phyloP scores from a whole-genome alignment of 2,797 vertebrate species.

The Acrossocheilus fasciatus region DNA sequence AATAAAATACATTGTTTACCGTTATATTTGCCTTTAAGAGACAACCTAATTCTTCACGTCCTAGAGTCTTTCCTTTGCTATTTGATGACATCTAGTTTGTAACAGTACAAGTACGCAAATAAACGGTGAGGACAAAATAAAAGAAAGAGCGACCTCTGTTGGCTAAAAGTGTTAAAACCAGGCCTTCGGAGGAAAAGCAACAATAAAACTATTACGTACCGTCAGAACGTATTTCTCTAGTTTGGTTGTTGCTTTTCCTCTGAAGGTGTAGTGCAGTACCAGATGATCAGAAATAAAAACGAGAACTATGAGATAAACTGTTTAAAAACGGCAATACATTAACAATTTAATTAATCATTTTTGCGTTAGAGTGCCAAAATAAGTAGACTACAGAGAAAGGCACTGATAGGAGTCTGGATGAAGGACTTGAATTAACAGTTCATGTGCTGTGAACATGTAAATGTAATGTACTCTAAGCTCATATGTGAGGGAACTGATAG shows the following conservation, averaged over 20 bases:
- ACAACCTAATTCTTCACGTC: background rate
- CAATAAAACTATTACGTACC: background rate
- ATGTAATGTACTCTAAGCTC: background rate
- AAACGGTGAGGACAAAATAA: background rate
- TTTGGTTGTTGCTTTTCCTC: background rate
- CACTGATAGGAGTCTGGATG: background rate
- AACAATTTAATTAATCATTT: background rate
- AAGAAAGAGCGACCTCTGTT: slow-evolving; percentile 14
- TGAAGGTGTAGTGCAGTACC: background rate
- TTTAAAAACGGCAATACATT: background rate
- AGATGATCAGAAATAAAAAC: background rate
- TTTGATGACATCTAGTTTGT: background rate
- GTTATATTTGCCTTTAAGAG: background rate
- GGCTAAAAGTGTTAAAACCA: background rate
- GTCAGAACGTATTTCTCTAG: background rate
- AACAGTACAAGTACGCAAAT: background rate
- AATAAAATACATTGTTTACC: slow-evolving; percentile 19
- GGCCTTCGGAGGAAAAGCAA: background rate
- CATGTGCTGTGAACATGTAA: background rate
- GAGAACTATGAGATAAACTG: background rate
- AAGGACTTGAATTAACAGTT: background rate
- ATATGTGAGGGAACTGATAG: background rate
- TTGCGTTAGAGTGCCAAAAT: background rate
- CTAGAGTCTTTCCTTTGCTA: background rate
- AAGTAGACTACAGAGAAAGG: background rate